Evolutionary conservation across 2,888 invertebrate genomes (phyloP), one percentile per base, ranked within the genome.

Genomic region (Tachina fera): DNA sequence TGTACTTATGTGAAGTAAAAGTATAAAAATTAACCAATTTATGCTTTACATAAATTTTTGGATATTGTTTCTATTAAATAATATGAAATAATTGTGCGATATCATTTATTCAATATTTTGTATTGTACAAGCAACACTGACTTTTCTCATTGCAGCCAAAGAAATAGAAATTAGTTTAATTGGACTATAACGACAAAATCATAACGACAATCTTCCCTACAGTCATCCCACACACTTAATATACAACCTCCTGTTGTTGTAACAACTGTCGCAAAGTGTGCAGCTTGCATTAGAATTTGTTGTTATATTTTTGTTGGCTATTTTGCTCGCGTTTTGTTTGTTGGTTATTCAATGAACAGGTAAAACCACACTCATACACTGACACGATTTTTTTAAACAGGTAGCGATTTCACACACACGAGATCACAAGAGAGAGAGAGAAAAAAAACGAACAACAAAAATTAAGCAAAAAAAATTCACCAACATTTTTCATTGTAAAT

Each of bases 341-440:
- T 41, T 80, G 45, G 67, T 78, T 81, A 67, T 72, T 81, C 61
- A 74, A 68, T 76, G 79, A 86, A 86, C 86, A 86, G 86, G 86
- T 86, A 86, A 83, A 86, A 86, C 86, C 71, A 83, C 83, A 86
- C 86, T 83, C 19, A 86, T 76, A 86, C 83, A 86, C 67, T 61
- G 61, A 61, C 79, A 71, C 71, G 61, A 22, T 1, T 65, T 51
- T 67, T 67, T 60, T 63, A 78, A 74, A 79, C 86, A 82, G 78
- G 78, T 86, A 86, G 79, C 79, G 80, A 76, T 76, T 86, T 83
- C 43, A 79, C 49, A 75, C 75, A 76, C 79, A 86, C 86, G 79
- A 83, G 86, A 86, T 86, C 85, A 79, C 22, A 63, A 43, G 61
- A 68, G 67, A 53, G 8, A 31, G 16, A 22, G 47, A 63, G 31